These are phyloP conservation scores for Pangasius djambal DNA, from an alignment of 2,797 vertebrate genomes.

Conservation along the genomic window DNA sequence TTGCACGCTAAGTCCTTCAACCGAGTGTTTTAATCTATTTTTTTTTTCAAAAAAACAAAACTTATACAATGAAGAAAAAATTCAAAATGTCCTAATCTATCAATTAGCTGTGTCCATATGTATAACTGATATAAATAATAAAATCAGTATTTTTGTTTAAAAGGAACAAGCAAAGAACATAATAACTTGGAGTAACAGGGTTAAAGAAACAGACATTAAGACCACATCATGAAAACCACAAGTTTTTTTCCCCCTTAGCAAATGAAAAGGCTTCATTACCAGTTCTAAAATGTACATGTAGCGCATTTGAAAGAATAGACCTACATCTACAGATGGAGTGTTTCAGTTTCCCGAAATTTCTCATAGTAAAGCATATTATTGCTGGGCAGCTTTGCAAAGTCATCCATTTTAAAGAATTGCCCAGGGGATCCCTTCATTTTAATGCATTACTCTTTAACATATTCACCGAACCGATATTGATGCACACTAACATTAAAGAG, in stretches of 20 bases:
- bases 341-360: conserved; percentile 1
- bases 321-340: neutral
- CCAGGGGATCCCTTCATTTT: neutral
- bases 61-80: neutral
- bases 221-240: conserved; percentile 13
- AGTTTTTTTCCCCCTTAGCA: neutral
- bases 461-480: conserved; percentile 4
- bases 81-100: conserved; percentile 2
- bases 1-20: neutral
- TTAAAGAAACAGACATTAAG: neutral
- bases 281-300: conserved; percentile 25
- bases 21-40: conserved; percentile 7
- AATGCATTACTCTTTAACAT: conserved; percentile 20
- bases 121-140: conserved; percentile 41
- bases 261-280: neutral
- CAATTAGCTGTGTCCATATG: neutral
- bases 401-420: neutral
- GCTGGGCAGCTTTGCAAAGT: conserved; percentile 12
- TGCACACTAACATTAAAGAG: conserved; percentile 14
- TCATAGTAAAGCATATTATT: conserved; percentile 21
- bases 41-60: too few relatives aligned
- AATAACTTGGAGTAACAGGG: conserved; percentile 12
- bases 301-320: neutral
- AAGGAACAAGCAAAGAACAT: conserved; percentile 13
- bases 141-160: conserved; percentile 18